phyloP scores from a whole-genome alignment of 2,113 vertebrate genomes.

The Murina feae region DNA sequence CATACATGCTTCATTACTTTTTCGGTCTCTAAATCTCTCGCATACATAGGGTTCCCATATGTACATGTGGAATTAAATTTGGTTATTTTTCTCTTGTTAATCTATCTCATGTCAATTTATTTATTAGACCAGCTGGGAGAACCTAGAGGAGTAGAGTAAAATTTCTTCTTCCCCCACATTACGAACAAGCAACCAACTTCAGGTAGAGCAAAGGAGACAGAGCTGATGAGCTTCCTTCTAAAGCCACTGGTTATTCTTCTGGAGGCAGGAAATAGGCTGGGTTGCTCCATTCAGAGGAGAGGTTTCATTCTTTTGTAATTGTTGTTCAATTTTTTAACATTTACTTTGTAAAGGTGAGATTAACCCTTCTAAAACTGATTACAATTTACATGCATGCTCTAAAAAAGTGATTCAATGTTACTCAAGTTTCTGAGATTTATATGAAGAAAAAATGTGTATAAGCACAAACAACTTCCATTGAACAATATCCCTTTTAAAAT shows the following conservation, averaged over 20 bases:
- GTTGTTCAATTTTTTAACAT: background rate
- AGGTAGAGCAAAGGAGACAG: background rate
- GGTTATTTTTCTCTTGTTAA: background rate
- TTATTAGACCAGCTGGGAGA: background rate
- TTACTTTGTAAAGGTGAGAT: background rate
- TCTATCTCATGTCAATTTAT: background rate
- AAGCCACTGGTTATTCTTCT: background rate
- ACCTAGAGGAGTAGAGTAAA: background rate
- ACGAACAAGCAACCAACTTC: background rate
- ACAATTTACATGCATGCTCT: background rate
- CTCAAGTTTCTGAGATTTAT: background rate
- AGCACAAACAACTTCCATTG: background rate
- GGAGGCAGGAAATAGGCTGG: background rate
- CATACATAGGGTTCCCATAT: background rate
- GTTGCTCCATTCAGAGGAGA: background rate
- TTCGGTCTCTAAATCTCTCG: background rate
- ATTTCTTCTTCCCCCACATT: background rate
- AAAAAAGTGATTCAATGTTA: background rate
- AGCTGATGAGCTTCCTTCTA: background rate
- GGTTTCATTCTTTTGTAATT: background rate
- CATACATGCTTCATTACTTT: background rate
- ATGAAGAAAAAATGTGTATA: background rate
- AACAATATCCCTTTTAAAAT: background rate
- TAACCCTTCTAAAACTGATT: conserved; percentile 5
- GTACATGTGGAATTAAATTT: background rate